Conservation (phyloP, 2,113 vertebrate species). For the Carlito syrichta region DNA sequence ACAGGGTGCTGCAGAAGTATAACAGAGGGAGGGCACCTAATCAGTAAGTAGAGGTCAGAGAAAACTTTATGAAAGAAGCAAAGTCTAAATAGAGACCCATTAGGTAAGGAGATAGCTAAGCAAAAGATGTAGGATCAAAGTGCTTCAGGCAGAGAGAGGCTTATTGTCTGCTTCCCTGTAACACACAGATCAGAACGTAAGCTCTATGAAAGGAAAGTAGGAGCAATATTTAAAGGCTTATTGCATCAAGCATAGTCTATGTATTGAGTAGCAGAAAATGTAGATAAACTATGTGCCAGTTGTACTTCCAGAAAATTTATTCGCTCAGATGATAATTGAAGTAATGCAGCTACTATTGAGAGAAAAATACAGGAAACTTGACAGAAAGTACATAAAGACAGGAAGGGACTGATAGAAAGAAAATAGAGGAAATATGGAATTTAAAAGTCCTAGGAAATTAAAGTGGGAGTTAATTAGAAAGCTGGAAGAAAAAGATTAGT, state of each 20-base stretch:
- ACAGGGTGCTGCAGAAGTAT: background rate
- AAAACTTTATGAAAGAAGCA: background rate
- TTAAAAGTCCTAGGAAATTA: background rate
- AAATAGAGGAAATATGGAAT: background rate
- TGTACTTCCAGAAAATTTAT: constrained; percentile 3
- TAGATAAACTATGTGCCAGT: background rate
- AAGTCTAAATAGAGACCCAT: background rate
- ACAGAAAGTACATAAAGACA: background rate
- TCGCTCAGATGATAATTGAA: background rate
- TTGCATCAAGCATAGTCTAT: background rate
- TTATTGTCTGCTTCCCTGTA: background rate
- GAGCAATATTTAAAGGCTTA: background rate
- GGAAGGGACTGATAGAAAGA: background rate
- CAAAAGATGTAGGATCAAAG: background rate
- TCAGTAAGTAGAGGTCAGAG: background rate
- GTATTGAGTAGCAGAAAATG: background rate
- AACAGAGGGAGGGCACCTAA: background rate
- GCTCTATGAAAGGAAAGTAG: background rate
- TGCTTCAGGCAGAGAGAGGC: background rate
- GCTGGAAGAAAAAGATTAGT: background rate
- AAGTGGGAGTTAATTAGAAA: background rate
- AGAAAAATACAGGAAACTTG: background rate
- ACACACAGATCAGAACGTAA: background rate
- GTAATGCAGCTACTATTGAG: background rate
- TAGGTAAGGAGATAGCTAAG: background rate